A percentile compares a stretch with the other conserved stretches of the same genome.
phyloP scores from a whole-genome alignment of 2,113 vertebrate species.

The Cinclus mexicanus region DNA sequence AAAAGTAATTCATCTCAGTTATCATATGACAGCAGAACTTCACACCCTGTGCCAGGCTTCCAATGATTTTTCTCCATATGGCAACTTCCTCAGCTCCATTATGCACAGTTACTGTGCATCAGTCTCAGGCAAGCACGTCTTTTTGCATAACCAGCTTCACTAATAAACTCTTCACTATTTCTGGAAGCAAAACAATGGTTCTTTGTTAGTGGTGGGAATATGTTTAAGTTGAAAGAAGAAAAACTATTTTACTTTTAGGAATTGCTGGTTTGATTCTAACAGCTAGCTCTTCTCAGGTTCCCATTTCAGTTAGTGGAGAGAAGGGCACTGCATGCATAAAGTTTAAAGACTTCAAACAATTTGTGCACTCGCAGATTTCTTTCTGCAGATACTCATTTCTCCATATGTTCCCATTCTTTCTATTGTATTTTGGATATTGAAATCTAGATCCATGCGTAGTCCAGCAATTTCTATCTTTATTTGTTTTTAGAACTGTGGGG shows the following conservation, averaged over 20 bases:
- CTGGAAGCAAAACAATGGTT: not conserved
- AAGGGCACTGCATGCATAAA: not conserved
- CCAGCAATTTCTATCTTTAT: not conserved
- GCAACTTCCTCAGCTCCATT: not conserved
- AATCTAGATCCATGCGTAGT: not conserved
- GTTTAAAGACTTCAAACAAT: not conserved
- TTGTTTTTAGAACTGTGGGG: not conserved
- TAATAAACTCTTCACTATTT: not conserved
- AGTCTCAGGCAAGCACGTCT: not conserved
- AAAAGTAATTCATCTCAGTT: not conserved
- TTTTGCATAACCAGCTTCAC: not conserved
- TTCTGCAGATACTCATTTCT: not conserved
- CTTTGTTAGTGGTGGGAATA: not conserved
- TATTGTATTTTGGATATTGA: not conserved
- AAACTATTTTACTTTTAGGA: not conserved
- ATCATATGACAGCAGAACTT: constrained; percentile 23
- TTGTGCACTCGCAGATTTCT: not conserved
- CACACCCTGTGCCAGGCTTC: not conserved
- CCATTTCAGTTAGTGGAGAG: not conserved
- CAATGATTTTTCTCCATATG: not conserved
- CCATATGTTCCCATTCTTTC: not conserved
- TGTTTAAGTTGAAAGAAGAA: not conserved
- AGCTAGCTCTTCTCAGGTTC: not conserved
- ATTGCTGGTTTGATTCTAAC: not conserved
- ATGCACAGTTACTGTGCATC: not conserved